Evolutionary conservation across 2,113 vertebrate species (phyloP), one percentile per base, ranked within the genome.

Genomic region (Syngnathus typhle): DNA sequence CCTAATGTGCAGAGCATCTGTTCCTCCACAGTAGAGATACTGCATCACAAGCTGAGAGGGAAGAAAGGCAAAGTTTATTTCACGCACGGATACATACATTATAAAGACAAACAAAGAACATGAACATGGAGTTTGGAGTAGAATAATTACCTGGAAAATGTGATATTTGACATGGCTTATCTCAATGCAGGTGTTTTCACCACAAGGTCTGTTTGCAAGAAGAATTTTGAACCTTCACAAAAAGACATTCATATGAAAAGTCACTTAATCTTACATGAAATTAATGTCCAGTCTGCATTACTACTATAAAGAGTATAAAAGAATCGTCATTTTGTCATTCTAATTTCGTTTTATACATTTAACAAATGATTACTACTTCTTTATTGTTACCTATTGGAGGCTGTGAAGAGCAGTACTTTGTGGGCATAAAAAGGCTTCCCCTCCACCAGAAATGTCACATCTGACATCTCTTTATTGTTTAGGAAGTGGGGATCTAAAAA

Each of bases 381-480:
- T 64, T 21, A 38, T 27, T 21, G 1, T 11, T 71, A 98, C 96
- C 96, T 95, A 69, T 87, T 93, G 8, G 97, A 99, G 58, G 97
- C 96, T 12, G 96, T 99, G 82, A 97, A 98, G 38, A 99, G 85
- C 84, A 99, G 90, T 36, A 99, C 97, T 91, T 95, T 94, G 77
- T 99, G 97, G 46, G 94, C 97, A 12, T 97, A 99, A 79, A 98
- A 98, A 0, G 96, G 97, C 72, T 96, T 95, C 84, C 95, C 96
- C 75, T 99, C 97, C 74, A 98, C 95, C 83, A 99, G 86, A 84
- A 99, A 99, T 23, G 96, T 99, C 80, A 99, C 94, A 38, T 99
- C 97, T 38, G 96, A 99, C 97, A 99, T 99, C 65, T 99, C 97
- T 80, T 98, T 98, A 75, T 99, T 99, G 80, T 99, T 99, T 70